These are phyloP conservation scores for Drosophila koepferae DNA, from an alignment of 2,888 invertebrate genomes.

Conservation along the genomic window DNA sequence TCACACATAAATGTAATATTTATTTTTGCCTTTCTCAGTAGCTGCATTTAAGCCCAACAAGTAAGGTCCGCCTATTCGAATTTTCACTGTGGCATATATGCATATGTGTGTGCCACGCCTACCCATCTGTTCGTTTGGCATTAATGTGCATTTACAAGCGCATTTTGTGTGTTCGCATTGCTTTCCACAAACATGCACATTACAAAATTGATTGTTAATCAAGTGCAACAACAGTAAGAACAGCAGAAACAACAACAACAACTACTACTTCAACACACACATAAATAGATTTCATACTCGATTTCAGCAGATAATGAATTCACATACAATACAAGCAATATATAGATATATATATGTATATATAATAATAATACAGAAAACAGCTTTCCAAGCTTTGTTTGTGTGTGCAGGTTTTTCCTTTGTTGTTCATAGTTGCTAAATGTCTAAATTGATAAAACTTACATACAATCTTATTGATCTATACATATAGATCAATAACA, in stretches of 20 bases:
- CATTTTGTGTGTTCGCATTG: conserved; percentile 63
- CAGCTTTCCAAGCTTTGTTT: conserved; percentile 6
- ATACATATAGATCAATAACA: background rate
- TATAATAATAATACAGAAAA: background rate
- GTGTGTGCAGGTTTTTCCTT: background rate
- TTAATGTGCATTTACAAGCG: conserved; percentile 77
- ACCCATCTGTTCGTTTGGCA: conserved; percentile 58
- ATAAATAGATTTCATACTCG: conserved; percentile 13
- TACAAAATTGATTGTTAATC: conserved; percentile 56
- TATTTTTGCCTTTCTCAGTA: background rate
- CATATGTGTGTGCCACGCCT: background rate
- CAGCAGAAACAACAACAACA: background rate
- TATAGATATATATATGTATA: background rate
- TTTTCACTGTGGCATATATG: background rate
- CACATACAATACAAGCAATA: conserved; percentile 8
- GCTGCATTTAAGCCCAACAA: background rate
- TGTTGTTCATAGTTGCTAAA: background rate
- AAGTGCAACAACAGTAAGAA: conserved; percentile 18
- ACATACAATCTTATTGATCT: background rate
- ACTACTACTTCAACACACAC: background rate
- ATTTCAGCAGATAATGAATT: conserved; percentile 37
- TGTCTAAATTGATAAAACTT: background rate
- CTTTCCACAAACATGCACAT: conserved; percentile 59
- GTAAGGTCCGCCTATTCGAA: background rate
- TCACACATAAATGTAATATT: background rate